These are phyloP conservation scores for Todiramphus saurophagus DNA, from an alignment of 2,113 vertebrate genomes.

Conservation along the genomic window DNA sequence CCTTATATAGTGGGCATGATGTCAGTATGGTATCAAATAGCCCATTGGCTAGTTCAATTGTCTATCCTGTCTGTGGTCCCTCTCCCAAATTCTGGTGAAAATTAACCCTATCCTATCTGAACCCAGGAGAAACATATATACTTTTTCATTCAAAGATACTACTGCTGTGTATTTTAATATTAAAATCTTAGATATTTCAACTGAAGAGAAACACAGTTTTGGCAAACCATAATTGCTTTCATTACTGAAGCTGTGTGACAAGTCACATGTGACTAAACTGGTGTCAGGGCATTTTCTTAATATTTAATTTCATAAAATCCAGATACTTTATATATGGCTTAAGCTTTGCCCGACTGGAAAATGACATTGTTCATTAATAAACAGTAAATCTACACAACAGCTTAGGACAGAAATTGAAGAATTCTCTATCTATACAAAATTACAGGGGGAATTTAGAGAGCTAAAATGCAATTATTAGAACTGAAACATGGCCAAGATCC, in stretches of 20 bases:
- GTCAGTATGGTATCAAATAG: no score
- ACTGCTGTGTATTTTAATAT: not conserved
- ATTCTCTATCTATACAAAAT: constrained; percentile 15
- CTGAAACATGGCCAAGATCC: constrained; percentile 12
- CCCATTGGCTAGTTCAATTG: no score
- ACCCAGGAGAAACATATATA: not conserved
- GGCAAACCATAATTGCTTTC: not conserved
- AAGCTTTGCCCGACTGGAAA: not conserved
- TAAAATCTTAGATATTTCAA: not conserved
- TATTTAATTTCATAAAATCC: not conserved
- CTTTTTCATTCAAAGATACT: not conserved
- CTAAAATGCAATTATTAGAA: constrained; percentile 24
- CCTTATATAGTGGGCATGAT: no score
- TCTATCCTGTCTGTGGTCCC: no score
- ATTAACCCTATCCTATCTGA: no score
- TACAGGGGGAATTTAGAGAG: constrained; percentile 27
- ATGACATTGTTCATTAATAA: constrained; percentile 21
- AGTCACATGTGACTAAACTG: not conserved
- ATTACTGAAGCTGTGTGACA: not conserved
- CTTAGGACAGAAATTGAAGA: constrained; percentile 9
- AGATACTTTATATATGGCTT: not conserved
- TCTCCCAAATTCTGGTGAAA: no score
- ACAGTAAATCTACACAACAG: constrained; percentile 4
- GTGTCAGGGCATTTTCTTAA: not conserved
- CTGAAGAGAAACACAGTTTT: not conserved